Conservation (phyloP, 1,140 invertebrate genomes). For the Conopomorpha cramerella region DNA sequence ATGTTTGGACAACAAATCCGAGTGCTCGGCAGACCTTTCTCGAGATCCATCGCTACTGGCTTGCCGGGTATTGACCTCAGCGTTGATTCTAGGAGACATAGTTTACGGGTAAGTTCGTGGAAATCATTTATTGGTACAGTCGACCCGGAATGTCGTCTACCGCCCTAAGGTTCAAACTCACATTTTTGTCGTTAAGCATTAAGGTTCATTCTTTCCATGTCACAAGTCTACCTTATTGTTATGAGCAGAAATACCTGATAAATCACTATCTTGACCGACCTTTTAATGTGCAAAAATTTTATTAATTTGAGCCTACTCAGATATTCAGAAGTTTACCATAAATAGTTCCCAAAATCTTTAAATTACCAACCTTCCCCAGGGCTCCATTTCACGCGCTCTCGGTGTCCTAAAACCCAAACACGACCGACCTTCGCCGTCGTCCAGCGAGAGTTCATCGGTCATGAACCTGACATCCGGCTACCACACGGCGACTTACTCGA, state of each 20-base stretch:
- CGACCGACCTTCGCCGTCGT: constrained; percentile 64
- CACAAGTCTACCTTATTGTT: no score
- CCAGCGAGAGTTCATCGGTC: constrained; percentile 62
- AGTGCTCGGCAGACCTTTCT: constrained; percentile 52
- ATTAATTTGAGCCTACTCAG: background rate
- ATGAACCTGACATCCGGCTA: constrained; percentile 38
- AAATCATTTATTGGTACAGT: no score
- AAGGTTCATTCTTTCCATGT: no score
- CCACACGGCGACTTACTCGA: constrained; percentile 19
- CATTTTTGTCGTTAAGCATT: no score
- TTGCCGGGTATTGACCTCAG: constrained; percentile 48
- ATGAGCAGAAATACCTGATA: no score
- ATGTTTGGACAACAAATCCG: constrained; percentile 54
- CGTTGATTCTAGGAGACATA: constrained; percentile 44
- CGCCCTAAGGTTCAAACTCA: no score
- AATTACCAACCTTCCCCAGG: constrained; percentile 56
- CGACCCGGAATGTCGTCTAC: no score
- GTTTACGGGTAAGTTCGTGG: constrained; percentile 41
- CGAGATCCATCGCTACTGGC: constrained; percentile 48
- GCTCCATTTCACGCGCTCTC: constrained; percentile 75
- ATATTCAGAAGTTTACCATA: no score
- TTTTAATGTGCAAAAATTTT: no score
- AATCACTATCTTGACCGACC: no score
- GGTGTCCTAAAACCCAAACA: constrained; percentile 66
- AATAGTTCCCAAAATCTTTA: no score